Base-by-base conservation (phyloP, 2,113 vertebrate species). In the Chaetops frenatus region DNA sequence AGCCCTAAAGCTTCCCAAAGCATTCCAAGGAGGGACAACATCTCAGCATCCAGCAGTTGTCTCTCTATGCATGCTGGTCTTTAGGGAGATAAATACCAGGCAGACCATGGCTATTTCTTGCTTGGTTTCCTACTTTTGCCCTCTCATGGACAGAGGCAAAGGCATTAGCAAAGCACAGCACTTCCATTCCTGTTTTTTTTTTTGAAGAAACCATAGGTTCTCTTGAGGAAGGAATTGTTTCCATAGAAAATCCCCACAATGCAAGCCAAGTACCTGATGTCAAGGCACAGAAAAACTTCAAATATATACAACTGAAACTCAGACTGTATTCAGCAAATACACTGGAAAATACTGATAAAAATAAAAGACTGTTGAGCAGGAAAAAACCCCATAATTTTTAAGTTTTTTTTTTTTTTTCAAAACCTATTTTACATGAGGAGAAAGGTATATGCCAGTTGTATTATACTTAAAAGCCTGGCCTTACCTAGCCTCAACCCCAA, bases 141-240 rank as follows among this genome's bases (percentile, higher is more conserved):
- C 24, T 50, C 57, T 69, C 3, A 0, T 6, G 6, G 6, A 25
- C 1, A 44, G 31, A 11, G 14, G 8, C 7, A 73, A 35, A 83
- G 71, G 50, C 7, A 33, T 61, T 21, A 81, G 10, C 1, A 4
- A 20, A 40, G 14, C 12, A 57, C 18, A 92, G 65, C 16, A n/a
- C 90, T 91, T 72, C 8, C 3, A 35, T 73, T 90, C 21, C 15
- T 79, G 8, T 61, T 51, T 20, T 47, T 81, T 71, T 17, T 81
- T 62, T 88, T 92, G 42, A 93, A 80, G 64, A 85, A 73, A 81
- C 90, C 62, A 86, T 19, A 70, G 19, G 3, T 72, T 90, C 15
- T 35, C 70, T 85, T 87, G 78, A 88, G 86, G 54, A 82, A 87
- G 66, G 56, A 94, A 80, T 77, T 73, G 10, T n/a, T 90, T 94